Evolutionary conservation across 2,888 invertebrate genomes (phyloP), one percentile per base, ranked within the genome.

Genomic region (Quadroppia sp.): DNA sequence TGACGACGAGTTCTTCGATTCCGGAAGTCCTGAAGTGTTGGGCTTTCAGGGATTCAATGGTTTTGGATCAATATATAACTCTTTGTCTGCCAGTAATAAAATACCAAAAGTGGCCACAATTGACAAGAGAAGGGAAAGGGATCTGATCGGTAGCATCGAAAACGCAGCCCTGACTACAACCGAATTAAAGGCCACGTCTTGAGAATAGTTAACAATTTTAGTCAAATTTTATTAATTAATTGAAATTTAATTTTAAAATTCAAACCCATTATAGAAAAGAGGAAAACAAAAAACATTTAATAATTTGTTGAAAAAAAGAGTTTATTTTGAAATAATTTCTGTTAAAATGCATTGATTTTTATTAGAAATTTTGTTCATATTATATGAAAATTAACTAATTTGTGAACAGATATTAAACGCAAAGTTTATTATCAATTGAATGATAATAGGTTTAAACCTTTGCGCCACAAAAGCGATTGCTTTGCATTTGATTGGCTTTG

Each of bases 41-140:
- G 76, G 76, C 20, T 76, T 76, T 36, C 76, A 76, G 50, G 76
- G 76, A 2, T 76, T 76, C 59, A 76, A 76, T 56, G 56, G 71
- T 61, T 76, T 76, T 30, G 48, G 67, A n/a, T 71, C 73, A 42
- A 45, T 74, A 25, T 75, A 53, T 56, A 75, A 75, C 50, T 36
- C 59, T 13, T 48, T 75, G 45, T 75, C 75, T 3, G 74, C 75
- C 20, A 71, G 74, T 20, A 75, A 70, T 50, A 42, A 69, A 15
- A 23, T 67, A 32, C 30, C 73, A 1, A 59, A 72, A 32, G 9
- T 56, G 25, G 72, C 40, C 15, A 30, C 64, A 70, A 30, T 56
- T 13, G 53, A 50, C 40, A 69, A 73, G 40, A 36, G 56, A 53
- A 48, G 32, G 20, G 42, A 59, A 15, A 53, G 23, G 28, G 30